These are phyloP conservation scores for Trissolcus japonicus DNA, from an alignment of 2,888 invertebrate genomes.

Conservation along the genomic window DNA sequence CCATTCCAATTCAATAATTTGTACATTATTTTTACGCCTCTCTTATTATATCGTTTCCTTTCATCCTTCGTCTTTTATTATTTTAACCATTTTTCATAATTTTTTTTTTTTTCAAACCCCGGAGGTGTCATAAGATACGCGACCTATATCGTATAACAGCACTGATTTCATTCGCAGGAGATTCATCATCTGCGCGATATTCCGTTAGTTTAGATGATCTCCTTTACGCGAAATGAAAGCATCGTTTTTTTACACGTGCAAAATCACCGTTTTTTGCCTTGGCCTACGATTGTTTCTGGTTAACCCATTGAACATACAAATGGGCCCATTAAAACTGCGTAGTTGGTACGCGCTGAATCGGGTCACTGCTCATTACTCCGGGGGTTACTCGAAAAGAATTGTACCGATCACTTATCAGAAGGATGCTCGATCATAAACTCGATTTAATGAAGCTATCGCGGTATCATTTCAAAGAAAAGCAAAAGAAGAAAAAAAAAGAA, in stretches of 20 bases:
- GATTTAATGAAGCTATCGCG: slow-evolving; percentile 45
- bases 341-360: slow-evolving; percentile 26
- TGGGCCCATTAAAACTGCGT: slow-evolving; percentile 21
- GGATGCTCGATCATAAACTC: slow-evolving; percentile 37
- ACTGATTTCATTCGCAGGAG: slow-evolving; percentile 1
- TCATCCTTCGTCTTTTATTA: too few species aligned
- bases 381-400: slow-evolving; percentile 40
- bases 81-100: too few species aligned
- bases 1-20: neutral
- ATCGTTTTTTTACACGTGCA: slow-evolving; percentile 18
- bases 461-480: slow-evolving; percentile 19
- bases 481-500: too few species aligned
- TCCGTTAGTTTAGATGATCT: slow-evolving; percentile 31
- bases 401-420: slow-evolving; percentile 42
- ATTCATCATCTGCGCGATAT: slow-evolving; percentile 14
- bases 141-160: neutral
- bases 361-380: slow-evolving; percentile 44
- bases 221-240: slow-evolving; percentile 28
- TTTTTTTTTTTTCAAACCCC: too few species aligned
- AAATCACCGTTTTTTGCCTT: slow-evolving; percentile 23
- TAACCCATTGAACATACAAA: slow-evolving; percentile 32
- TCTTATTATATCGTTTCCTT: neutral
- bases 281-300: slow-evolving; percentile 25
- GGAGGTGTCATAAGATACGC: too few species aligned
- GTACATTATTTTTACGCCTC: neutral